Conservation (phyloP, 2,113 vertebrate genomes). For the Meriones unguiculatus region DNA sequence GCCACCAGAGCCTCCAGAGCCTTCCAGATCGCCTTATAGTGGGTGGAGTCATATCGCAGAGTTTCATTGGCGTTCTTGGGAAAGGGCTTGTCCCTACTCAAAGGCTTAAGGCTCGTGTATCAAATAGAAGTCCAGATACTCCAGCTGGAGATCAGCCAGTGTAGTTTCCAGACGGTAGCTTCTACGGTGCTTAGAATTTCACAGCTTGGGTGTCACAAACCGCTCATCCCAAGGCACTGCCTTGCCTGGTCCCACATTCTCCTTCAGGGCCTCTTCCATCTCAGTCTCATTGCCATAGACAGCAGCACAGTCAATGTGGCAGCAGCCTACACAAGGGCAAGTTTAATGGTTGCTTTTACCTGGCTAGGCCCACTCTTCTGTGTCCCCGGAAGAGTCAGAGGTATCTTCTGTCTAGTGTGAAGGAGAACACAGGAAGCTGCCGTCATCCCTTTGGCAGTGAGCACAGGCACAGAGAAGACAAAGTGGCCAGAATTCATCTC, state of each 20-base stretch:
- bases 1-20: constrained; percentile 96
- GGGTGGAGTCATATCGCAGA: constrained; percentile 91
- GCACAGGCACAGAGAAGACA: too few relatives aligned
- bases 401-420: too few relatives aligned
- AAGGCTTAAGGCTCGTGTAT: constrained; percentile 98
- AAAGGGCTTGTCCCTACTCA: constrained; percentile 93
- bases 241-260: constrained; percentile 90
- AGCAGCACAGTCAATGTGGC: constrained; percentile 95
- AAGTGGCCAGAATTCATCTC: too few relatives aligned
- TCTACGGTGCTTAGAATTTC: constrained; percentile 97
- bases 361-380: constrained; percentile 69
- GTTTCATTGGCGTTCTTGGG: constrained; percentile 93
- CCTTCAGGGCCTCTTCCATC: constrained; percentile 94
- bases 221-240: constrained; percentile 93
- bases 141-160: constrained; percentile 93
- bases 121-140: constrained; percentile 97
- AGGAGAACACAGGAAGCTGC: too few relatives aligned
- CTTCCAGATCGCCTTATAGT: constrained; percentile 98
- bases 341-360: constrained; percentile 94
- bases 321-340: constrained; percentile 93
- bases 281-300: constrained; percentile 95
- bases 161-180: constrained; percentile 91
- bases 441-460: too few relatives aligned
- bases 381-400: too few relatives aligned
- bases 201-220: constrained; percentile 98